Base-by-base conservation (phyloP, 2,888 invertebrate species). In the Polyommatus icarus region DNA sequence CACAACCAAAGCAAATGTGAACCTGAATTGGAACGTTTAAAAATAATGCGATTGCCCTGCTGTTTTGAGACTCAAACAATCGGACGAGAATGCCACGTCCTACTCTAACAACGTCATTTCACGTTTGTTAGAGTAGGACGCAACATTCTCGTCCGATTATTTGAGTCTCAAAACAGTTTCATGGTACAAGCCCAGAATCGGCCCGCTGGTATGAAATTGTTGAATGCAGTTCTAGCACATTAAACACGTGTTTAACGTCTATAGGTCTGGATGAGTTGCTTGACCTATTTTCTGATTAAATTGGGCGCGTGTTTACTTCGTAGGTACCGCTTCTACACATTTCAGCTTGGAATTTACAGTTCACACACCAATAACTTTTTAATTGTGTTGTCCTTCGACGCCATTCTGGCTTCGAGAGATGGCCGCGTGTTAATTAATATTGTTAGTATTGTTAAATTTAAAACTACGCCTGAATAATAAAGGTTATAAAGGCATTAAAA, bases 181-280 rank as follows among this genome's bases (percentile, higher is more conserved):
- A n/a, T n/a, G n/a, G n/a, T n/a, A n/a, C n/a, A n/a, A n/a, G n/a
- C n/a, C n/a, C n/a, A n/a, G n/a, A n/a, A n/a, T n/a, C n/a, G n/a
- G n/a, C n/a, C n/a, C n/a, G n/a, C 36, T 40, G 40, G 2, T 46
- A 46, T 12, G 10, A 10, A 46, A 46, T 12, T 46, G 46, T 46
- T 46, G 46, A 61, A 61, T 24, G 8, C 20, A 61, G 61, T 61
- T 20, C 67, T 29, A 15, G 15, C 2, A 15, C 29, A 15, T 29
- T 24, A 67, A 61, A 67, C 67, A 67, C 15, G 67, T 67, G 67
- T 67, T 29, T 67, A 67, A 32, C 12, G 67, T 67, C 67, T 29
- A 5, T 24, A 32, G 20, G 29, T 67, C 12, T 29, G 67, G 67
- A 67, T 67, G 67, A 67, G 67, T 32, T 67, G 67, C 67, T 67